Evolutionary conservation across 2,888 invertebrate species (phyloP).

Genomic region (Lissonota sp.): DNA sequence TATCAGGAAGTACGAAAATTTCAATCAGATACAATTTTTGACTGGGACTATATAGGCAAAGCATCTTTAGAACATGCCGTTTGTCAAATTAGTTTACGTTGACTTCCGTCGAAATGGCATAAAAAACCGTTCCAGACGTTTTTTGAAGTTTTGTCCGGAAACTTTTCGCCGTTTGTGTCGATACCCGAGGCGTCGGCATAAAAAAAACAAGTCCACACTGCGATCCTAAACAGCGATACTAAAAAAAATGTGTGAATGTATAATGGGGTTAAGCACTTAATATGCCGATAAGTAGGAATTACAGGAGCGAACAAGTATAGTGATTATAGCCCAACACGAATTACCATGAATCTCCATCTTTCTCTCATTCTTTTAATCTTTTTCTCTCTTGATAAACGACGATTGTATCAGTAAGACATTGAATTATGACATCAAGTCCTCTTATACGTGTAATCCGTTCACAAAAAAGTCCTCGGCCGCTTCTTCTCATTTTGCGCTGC

Average conservation of each 20-base stretch:
- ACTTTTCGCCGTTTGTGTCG: no score
- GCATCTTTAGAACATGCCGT: no score
- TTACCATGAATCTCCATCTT: not conserved
- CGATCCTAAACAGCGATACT: conserved; percentile 11
- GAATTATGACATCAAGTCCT: conserved; percentile 50
- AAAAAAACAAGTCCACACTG: no score
- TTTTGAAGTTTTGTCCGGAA: no score
- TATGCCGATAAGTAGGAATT: conserved; percentile 18
- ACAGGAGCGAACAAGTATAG: not conserved
- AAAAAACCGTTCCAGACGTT: no score
- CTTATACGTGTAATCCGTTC: conserved; percentile 38
- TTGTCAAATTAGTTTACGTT: no score
- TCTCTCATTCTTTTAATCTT: not conserved
- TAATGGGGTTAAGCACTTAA: conserved; percentile 21
- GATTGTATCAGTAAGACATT: conserved; percentile 14
- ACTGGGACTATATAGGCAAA: no score
- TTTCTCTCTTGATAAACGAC: conserved; percentile 2
- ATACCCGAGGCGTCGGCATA: no score
- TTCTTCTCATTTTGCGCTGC: conserved; percentile 13
- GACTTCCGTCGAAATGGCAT: no score
- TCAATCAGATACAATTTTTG: no score
- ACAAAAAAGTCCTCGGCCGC: conserved; percentile 34
- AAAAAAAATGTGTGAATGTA: conserved; percentile 3
- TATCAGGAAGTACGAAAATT: no score
- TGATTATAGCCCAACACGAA: conserved; percentile 13